phyloP scores from a whole-genome alignment of 2,888 invertebrate species.

The Oligia strigilis region DNA sequence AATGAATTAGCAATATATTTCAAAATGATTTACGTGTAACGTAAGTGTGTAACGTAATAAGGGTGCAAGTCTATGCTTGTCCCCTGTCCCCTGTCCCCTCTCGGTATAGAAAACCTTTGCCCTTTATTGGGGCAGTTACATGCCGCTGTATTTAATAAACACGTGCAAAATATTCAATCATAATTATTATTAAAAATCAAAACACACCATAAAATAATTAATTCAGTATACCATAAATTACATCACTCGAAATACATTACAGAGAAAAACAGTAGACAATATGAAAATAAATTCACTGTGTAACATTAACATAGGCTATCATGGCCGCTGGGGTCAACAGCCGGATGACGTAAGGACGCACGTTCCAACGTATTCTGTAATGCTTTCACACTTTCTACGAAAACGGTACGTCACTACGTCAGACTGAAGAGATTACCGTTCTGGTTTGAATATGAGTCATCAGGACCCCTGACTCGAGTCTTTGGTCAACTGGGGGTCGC shows the following conservation, averaged over 20 bases:
- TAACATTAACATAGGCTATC: slow-evolving; percentile 62
- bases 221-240: slow-evolving; percentile 40
- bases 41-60: too few species aligned
- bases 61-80: neutral
- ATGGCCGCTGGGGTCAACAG: slow-evolving; percentile 64
- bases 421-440: slow-evolving; percentile 40
- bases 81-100: too few species aligned
- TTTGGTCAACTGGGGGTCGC: neutral
- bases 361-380: slow-evolving; percentile 59
- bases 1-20: too few species aligned
- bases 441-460: slow-evolving; percentile 44
- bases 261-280: slow-evolving; percentile 31
- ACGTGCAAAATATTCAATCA: neutral
- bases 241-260: slow-evolving; percentile 16
- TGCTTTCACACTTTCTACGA: slow-evolving; percentile 73
- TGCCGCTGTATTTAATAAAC: neutral
- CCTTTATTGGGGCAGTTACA: neutral
- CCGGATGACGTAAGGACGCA: slow-evolving; percentile 66
- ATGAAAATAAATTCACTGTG: slow-evolving; percentile 61
- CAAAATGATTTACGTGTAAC: too few species aligned
- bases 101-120: too few species aligned
- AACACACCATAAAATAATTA: slow-evolving; percentile 15
- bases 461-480: slow-evolving; percentile 15
- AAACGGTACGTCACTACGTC: slow-evolving; percentile 65
- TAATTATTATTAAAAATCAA: slow-evolving; percentile 12